Conservation (phyloP, 2,797 vertebrate species). For the Neomorphus geoffroyi region DNA sequence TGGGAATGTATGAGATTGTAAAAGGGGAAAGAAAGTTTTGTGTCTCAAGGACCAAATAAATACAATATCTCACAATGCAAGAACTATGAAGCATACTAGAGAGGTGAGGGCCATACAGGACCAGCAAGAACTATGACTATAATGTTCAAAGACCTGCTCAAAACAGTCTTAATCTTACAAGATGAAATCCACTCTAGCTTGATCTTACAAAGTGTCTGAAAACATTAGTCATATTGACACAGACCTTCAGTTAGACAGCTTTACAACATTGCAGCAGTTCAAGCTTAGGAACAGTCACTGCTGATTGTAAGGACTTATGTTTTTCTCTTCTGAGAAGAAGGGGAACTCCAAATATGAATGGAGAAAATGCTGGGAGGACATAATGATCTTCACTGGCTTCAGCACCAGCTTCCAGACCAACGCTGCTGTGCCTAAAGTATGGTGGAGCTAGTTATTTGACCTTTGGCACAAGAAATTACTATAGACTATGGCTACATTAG, state of each 20-base stretch:
- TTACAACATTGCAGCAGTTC: not conserved
- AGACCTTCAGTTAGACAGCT: not conserved
- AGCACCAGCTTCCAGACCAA: not conserved
- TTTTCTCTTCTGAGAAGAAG: not conserved
- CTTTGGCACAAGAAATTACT: not conserved
- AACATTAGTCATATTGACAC: not conserved
- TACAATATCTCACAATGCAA: accelerated
- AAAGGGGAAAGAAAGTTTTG: not conserved
- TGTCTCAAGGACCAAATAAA: not conserved
- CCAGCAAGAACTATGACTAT: not conserved
- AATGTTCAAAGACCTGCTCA: not conserved
- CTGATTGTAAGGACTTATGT: not conserved
- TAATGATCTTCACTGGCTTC: not conserved
- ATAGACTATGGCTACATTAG: not conserved
- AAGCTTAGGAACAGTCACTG: not conserved
- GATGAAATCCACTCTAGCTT: not conserved
- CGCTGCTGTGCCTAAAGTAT: not conserved
- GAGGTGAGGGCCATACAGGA: not conserved
- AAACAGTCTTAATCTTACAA: not conserved
- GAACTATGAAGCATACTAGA: not conserved
- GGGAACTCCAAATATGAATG: not conserved
- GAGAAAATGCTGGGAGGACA: not conserved
- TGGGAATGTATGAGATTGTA: not conserved
- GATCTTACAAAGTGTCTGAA: not conserved
- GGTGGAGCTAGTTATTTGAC: not conserved